Conservation (phyloP, 2,797 vertebrate species). For the Schizopygopsis malacanthus region DNA sequence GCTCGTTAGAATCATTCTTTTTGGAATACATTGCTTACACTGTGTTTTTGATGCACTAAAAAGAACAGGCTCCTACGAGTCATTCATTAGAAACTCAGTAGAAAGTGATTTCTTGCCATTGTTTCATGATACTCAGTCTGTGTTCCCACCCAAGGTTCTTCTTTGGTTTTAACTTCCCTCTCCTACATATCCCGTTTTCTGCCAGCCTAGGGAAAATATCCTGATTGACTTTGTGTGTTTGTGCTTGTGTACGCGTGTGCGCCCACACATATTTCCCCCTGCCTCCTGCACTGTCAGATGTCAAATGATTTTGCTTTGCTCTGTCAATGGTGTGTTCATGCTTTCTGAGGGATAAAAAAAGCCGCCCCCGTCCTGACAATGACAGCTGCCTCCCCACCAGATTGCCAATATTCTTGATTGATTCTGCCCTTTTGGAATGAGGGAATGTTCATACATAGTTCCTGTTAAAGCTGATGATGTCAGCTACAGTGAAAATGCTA, state of each 20-base stretch:
- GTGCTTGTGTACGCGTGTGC: conserved; percentile 2
- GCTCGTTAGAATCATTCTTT: not conserved
- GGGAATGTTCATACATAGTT: conserved; percentile 15
- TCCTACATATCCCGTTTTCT: conserved; percentile 1
- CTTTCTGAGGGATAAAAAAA: conserved; percentile 7
- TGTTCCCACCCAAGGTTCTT: not conserved
- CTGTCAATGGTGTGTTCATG: conserved; percentile 30
- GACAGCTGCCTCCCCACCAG: not conserved
- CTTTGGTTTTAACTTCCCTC: conserved; percentile 13
- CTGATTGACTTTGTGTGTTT: not conserved
- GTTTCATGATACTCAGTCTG: not conserved
- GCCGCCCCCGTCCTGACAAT: not conserved
- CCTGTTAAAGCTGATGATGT: conserved; percentile 29
- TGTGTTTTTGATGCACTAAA: not conserved
- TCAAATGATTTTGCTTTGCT: conserved; percentile 26
- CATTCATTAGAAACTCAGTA: not conserved
- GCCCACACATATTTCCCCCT: conserved; percentile 1
- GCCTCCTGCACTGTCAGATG: conserved; percentile 18
- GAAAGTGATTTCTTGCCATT: not conserved
- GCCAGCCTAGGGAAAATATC: not conserved
- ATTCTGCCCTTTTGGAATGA: conserved; percentile 12
- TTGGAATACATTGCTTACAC: not conserved
- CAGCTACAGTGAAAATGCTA: conserved; percentile 33
- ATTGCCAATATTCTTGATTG: conserved; percentile 26
- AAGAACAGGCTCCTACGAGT: not conserved